phyloP scores from a whole-genome alignment of 2,797 vertebrate species.

The Protonibea diacanthus region DNA sequence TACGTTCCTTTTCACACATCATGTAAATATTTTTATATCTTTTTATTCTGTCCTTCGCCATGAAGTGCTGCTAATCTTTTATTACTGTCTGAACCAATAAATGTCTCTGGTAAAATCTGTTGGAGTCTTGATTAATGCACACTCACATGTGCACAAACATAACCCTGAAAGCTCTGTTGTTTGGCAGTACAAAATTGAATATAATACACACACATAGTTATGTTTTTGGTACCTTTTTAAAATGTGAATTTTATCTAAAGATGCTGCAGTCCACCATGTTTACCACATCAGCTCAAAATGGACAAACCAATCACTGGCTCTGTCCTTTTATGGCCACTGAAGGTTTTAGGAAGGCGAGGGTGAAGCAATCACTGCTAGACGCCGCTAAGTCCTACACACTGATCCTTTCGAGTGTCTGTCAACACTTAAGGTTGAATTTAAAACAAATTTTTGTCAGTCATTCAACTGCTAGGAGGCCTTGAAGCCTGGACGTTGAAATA shows the following conservation, averaged over 20 bases:
- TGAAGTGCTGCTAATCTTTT: conserved; percentile 70
- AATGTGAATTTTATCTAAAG: no score
- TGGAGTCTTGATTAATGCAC: not conserved
- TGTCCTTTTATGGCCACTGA: no score
- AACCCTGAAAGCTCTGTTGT: not conserved
- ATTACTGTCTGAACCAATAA: conserved; percentile 62
- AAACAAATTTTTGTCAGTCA: not conserved
- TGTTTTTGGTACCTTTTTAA: no score
- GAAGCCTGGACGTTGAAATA: not conserved
- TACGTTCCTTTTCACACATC: not conserved
- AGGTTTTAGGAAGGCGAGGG: no score
- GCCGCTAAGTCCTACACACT: no score
- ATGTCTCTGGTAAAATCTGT: not conserved
- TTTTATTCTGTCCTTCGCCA: conserved; percentile 13
- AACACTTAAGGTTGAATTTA: not conserved
- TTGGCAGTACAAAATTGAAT: no score
- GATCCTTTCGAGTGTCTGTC: not conserved
- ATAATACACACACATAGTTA: no score
- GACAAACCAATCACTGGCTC: no score
- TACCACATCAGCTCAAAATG: no score
- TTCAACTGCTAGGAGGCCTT: not conserved
- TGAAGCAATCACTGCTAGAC: no score
- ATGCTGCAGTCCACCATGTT: no score
- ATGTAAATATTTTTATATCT: conserved; percentile 64
- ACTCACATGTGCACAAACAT: not conserved